Evolutionary conservation across 2,888 invertebrate species (phyloP), one percentile per base, ranked within the genome.

Genomic region (Sphaerophoria rueppellii): DNA sequence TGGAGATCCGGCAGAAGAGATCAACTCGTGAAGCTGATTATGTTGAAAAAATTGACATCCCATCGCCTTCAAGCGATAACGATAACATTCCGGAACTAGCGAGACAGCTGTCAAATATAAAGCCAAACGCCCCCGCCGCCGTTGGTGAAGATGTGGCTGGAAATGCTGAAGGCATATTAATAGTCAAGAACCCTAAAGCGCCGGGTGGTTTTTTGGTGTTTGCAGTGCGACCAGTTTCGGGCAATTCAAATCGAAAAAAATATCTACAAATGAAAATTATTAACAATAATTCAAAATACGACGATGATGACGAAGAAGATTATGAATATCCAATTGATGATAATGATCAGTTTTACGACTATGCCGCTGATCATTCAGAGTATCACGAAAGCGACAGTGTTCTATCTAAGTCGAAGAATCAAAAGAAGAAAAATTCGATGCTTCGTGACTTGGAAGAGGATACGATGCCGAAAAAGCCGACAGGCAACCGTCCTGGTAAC

Each of bases 201-300:
- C 58, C 75, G 4, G 35, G 32, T n/a, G 11, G 12, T 9, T 80
- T 67, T 4, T 2, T 80, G 12, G 16, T 83, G 9, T 83, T 76
- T n/a, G 80, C 80, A 37, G 32, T 83, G 12, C 75, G 72, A 48
- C 83, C 80, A 57, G 55, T 69, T 9, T n/a, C 0, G 0, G 11
- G 35, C 11, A 72, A 48, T 7, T 4, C 34, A 1, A 37, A 12
- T 0, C 55, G 52, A 7, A 16, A 16, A 6, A 74, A 67, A 37
- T 52, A 65, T 12, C 4, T 65, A 37, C 35, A 65, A 35, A 48
- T 71, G 11, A 9, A 65, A 67, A 54, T 52, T 12, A 35, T 24
- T 50, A 40, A 43, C 7, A n/a, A 24, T 24, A 24, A 54, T n/a
- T 54, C 24, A 6, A 32, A 4, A 7, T 16, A 4, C 12, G 58